phyloP scores from a whole-genome alignment of 2,797 vertebrate species.

The Oceanodroma leucorhoa region DNA sequence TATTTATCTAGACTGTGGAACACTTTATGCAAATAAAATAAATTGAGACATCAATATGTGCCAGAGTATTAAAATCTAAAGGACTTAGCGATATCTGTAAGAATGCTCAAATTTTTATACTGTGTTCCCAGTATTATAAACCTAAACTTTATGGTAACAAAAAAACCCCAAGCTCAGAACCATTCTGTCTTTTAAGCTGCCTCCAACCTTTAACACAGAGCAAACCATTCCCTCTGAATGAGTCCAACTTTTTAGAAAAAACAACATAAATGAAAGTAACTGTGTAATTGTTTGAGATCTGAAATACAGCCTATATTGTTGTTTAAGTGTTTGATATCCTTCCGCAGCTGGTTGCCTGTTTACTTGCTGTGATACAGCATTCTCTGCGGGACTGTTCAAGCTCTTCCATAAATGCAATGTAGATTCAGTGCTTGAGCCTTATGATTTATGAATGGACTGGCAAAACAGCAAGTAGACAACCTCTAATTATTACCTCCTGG shows the following conservation, averaged over 20 bases:
- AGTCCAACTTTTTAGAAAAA: background rate
- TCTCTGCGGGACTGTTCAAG: background rate
- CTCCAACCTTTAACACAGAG: background rate
- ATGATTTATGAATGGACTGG: background rate
- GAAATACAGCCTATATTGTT: background rate
- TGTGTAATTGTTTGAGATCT: background rate
- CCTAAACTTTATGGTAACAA: background rate
- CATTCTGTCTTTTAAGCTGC: background rate
- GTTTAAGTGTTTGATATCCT: background rate
- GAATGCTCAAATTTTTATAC: background rate
- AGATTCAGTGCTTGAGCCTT: background rate
- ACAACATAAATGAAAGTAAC: background rate
- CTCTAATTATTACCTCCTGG: background rate
- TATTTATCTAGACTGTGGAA: background rate
- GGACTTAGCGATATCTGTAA: accelerated
- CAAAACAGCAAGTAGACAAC: background rate
- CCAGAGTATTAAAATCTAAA: background rate
- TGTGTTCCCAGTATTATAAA: background rate
- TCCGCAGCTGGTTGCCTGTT: background rate
- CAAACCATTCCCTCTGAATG: background rate
- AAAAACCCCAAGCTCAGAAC: background rate
- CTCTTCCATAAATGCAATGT: background rate
- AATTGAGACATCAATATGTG: background rate
- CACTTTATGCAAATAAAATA: background rate
- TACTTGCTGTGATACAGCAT: background rate